Conservation (phyloP, 2,113 vertebrate species). For the Rhagologus leucostigma region DNA sequence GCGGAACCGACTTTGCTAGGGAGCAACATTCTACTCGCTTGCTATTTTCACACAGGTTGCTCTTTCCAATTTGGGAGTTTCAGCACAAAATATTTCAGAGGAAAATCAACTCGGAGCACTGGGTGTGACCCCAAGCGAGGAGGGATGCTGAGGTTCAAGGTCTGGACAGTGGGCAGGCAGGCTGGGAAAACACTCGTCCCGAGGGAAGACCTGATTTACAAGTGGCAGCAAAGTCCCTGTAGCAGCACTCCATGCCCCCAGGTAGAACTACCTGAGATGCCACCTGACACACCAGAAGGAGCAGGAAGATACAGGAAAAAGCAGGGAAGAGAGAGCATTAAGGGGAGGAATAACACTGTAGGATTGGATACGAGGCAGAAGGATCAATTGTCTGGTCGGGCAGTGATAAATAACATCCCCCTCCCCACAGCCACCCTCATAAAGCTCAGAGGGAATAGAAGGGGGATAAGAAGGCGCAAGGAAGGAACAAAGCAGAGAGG, state of each 20-base stretch:
- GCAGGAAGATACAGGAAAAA: background rate
- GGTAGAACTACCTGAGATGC: background rate
- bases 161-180: background rate
- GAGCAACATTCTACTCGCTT: slow-evolving; percentile 21
- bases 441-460: background rate
- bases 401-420: background rate
- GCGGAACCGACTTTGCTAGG: slow-evolving; percentile 44
- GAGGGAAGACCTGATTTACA: background rate
- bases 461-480: background rate
- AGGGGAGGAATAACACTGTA: background rate
- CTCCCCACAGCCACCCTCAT: background rate
- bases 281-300: background rate
- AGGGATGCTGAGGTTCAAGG: background rate
- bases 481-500: background rate
- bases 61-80: slow-evolving; percentile 26
- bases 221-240: background rate
- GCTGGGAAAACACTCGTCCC: background rate
- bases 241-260: background rate
- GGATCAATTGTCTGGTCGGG: background rate
- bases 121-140: background rate
- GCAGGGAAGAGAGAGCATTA: background rate
- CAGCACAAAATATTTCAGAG: background rate
- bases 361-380: background rate
- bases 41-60: slow-evolving; percentile 39
- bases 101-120: background rate